phyloP scores from a whole-genome alignment of 1,140 invertebrate species.

The Papilio helenus region DNA sequence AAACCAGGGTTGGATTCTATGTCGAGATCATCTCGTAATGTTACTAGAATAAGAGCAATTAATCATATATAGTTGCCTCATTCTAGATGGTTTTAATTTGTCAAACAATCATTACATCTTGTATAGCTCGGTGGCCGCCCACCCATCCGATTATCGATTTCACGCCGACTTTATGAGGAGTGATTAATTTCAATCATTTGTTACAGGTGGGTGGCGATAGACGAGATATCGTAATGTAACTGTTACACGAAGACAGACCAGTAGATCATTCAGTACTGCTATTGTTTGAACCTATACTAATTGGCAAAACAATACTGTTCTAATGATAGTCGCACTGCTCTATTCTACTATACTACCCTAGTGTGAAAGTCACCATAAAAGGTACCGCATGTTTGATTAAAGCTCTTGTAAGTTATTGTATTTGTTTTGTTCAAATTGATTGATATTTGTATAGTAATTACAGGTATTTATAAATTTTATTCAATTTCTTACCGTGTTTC shows the following conservation, averaged over 20 bases:
- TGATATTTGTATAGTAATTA: neutral
- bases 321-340: too few species aligned
- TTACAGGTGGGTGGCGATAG: constrained; percentile 29
- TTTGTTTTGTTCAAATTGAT: constrained; percentile 2
- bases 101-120: constrained; percentile 30
- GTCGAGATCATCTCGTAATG: neutral
- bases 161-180: constrained; percentile 27
- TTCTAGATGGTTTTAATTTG: neutral
- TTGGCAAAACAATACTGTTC: neutral
- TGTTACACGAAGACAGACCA: neutral
- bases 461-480: neutral
- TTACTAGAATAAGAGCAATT: neutral
- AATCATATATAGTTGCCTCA: neutral
- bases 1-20: neutral
- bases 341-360: neutral
- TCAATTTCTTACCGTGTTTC: too few species aligned
- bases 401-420: constrained; percentile 1
- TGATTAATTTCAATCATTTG: constrained; percentile 30
- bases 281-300: neutral
- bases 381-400: constrained; percentile 11
- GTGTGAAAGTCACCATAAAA: neutral
- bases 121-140: constrained; percentile 11
- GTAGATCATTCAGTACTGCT: neutral
- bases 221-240: neutral
- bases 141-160: constrained; percentile 32